Evolutionary conservation across 2,113 vertebrate species (phyloP), one percentile per base, ranked within the genome.

Genomic region (Eubucco bourcierii): DNA sequence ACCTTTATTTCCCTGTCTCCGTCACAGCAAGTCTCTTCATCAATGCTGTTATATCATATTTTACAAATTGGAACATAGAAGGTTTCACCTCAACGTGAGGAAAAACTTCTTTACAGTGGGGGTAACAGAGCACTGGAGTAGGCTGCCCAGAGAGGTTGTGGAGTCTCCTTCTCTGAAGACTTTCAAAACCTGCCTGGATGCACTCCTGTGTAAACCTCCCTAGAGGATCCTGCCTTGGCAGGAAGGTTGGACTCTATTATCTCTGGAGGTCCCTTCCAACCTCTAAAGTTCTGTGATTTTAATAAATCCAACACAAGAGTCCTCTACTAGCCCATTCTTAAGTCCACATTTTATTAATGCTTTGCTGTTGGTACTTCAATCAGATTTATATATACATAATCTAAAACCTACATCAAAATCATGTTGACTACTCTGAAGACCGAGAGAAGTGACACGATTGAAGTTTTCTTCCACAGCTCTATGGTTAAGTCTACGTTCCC

Each of bases 321-420:
- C 83, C 93, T 96, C 91, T 63, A 91, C 82, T 79, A 88, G 76
- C 94, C 87, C 90, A 0, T 94, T 96, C 95, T 93, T 93, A 89
- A 95, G 90, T 95, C 91, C 95, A 95, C 93, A 95, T 93, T 96
- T 96, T 96, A 95, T 96, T 96, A 80, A 94, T 2, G 68, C 68
- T 96, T 96, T 94, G 93, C 93, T 90, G 84, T 93, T 73, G 88
- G 87, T 91, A 95, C 91, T 96, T 93, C 91, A 86, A 78, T 83
- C 90, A 95, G 88, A 68, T 84, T 91, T 71, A 83, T 95, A 94
- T 94, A 90, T 31, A 94, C 87, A 94, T 88, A 10, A 80, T 95
- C 94, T 94, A 92, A 95, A 95, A 91, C 93, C 93, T 94, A 91
- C 91, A 93, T 90, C 76, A 88, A 94, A 94, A 88, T 88, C 85